A percentile compares a stretch with the other conserved stretches of the same genome.
Conservation (phyloP, 2,888 invertebrate species). For the Liposcelis brunnea region DNA sequence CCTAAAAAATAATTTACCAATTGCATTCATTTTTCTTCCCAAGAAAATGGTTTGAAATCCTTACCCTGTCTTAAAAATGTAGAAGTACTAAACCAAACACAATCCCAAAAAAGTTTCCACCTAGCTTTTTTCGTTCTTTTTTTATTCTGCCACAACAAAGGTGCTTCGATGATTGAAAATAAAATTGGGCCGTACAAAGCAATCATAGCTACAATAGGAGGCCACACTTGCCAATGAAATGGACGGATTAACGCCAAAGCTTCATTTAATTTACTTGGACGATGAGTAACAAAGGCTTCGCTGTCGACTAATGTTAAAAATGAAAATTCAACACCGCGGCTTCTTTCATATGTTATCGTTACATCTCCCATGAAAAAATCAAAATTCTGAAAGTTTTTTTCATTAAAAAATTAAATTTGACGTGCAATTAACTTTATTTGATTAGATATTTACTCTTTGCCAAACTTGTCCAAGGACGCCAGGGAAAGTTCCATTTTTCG, state of each 20-base stretch:
- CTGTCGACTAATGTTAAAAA: slow-evolving; percentile 60
- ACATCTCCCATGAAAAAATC: slow-evolving; percentile 61
- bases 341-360: slow-evolving; percentile 52
- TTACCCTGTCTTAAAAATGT: slow-evolving; percentile 54
- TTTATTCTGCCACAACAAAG: slow-evolving; percentile 32
- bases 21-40: not conserved
- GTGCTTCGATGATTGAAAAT: slow-evolving; percentile 46
- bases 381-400: slow-evolving; percentile 33
- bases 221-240: slow-evolving; percentile 60
- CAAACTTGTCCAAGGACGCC: slow-evolving; percentile 55
- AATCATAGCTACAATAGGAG: slow-evolving; percentile 44
- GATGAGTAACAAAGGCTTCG: slow-evolving; percentile 58
- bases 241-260: slow-evolving; percentile 55
- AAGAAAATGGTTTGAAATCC: slow-evolving; percentile 16
- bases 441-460: slow-evolving; percentile 34
- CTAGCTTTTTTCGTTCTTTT: slow-evolving; percentile 10
- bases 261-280: slow-evolving; percentile 53
- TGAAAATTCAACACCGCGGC: slow-evolving; percentile 55
- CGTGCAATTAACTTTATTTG: not conserved
- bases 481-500: slow-evolving; percentile 46
- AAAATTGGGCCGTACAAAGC: slow-evolving; percentile 49
- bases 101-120: slow-evolving; percentile 33
- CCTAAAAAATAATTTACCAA: slow-evolving; percentile 25
- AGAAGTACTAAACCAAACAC: slow-evolving; percentile 56
- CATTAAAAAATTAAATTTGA: not conserved